Base-by-base conservation (phyloP, 2,797 vertebrate genomes). In the Synanceia verrucosa region DNA sequence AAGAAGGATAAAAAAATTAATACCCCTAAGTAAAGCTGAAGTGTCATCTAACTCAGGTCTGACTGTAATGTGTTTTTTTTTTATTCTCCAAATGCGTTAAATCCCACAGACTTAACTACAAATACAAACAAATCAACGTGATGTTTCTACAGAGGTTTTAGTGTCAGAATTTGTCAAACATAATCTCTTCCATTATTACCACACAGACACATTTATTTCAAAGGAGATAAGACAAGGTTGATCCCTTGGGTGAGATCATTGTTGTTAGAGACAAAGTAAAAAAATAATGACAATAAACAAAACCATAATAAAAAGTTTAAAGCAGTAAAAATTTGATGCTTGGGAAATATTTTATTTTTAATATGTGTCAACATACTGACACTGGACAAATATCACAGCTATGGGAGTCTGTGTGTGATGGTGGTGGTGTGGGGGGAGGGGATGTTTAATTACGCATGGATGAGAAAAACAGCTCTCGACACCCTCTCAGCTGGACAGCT, bases 401-500 rank as follows among this genome's bases (percentile, higher is more conserved):
- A 53, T 21, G 46, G 14, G 16, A 46, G 19, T 58, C 2, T 79
- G 51, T 63, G 34, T 23, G 58, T 56, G 66, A 36, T 26, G 9
- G 41, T 70, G 58, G 48, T 9, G 18, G 5, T 26, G 28, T 4
- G 19, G 41, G 41, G 48, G 36, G 44, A 5, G 19, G 34, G 7
- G 46, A 57, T 66, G 50, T 81, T 88, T 76, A 84, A 84, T 85
- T 85, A 80, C 83, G 79, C 73, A 83, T 64, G 56, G 43, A 81
- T 72, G 56, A 84, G 62, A 78, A 58, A 88, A 81, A 89, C 21
- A 16, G 50, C 52, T 84, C 63, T 79, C 5, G 74, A 86, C 78
- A 85, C 60, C 59, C 53, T 80, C 70, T 52, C 86, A 86, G 78
- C 78, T 91, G 85, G 78, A 79, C 67, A 86, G 84, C 76, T 82